Base-by-base conservation (phyloP, 2,888 invertebrate species). In the Teleiodes luculella region DNA sequence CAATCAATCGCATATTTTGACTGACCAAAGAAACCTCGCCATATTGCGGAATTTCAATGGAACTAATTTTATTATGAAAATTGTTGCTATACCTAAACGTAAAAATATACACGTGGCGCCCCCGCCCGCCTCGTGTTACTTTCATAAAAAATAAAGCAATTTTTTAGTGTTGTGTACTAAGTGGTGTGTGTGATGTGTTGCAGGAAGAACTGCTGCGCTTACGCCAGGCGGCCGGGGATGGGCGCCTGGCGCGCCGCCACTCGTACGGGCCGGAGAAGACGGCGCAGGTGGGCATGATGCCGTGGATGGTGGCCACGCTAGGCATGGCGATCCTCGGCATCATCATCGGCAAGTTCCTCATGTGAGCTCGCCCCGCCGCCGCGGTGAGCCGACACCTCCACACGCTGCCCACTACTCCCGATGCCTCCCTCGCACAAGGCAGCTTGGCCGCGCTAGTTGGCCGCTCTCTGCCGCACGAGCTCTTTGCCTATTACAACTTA, bases 301-400 rank as follows among this genome's bases (percentile, higher is more conserved):
- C 93, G 62, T 93, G 92, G 88, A 83, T 95, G 66, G 92, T 91
- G 67, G 83, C 93, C 66, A 93, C 93, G 62, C 78, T 95, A 69
- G 91, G 91, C 70, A 92, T 94, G 86, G 93, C 93, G 65, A 78
- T 95, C 64, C 80, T 95, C 76, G 95, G 95, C 78, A 91, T 95
- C 76, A 90, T 95, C 80, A 90, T 95, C 81, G 95, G 95, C 80
- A 95, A 95, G 89, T 95, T 93, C 89, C 86, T 94, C 86, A 94
- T 95, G 91, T 95, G 94, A 95, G 93, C 90, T 77, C 64, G 57
- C 65, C 48, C 57, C 56, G 67, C 5, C 67, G 62, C 72, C 65
- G 72, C 78, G 78, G 72, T 74, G 72, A 74, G 74, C 72, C 69
- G 64, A 66, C 70, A 67, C 66, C 74, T 63, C 71, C 75, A 72